Evolutionary conservation across 2,888 invertebrate species (phyloP), one percentile per base, ranked within the genome.

Genomic region (Acrocyrtus sp.): DNA sequence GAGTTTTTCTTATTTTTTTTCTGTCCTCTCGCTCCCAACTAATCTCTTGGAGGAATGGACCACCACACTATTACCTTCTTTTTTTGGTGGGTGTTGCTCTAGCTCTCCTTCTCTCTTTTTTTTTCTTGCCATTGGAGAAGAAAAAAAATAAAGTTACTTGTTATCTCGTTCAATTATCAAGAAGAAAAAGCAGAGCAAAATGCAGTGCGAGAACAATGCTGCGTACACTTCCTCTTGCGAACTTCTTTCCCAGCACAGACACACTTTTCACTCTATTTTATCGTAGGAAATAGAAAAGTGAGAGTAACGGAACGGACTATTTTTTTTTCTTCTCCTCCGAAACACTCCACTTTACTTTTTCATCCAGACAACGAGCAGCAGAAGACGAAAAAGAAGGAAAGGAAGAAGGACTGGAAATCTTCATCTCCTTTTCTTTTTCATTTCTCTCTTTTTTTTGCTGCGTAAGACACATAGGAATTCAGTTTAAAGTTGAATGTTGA

Each of bases 161-260:
- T 62, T 62, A 62, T 62, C 62, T 62, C 19, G 39, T 51, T 51
- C 62, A 62, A 62, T 62, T 62, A 62, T 62, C 62, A 51, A n/a
- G 51, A 26, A 21, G 41, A 21, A 57, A 17, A 22, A 21, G 24
- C 19, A 27, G 50, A 19, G 24, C 50, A 50, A 22, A 19, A 27
- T n/a, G 21, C 4, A 27, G 60, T 60, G n/a, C n/a, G n/a, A 24
- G 48, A 48, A 45, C 19, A 60, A 17, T 24, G 58, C 43, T 50
- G 50, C 27, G 19, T 24, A 54, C 57, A 57, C 15, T 54, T n/a
- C 57, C 15, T 27, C 54, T 34, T 5, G n/a, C n/a, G n/a, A n/a
- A n/a, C n/a, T n/a, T n/a, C n/a, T n/a, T n/a, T n/a, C n/a, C n/a
- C n/a, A n/a, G n/a, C n/a, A n/a, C n/a, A n/a, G n/a, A n/a, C n/a